Evolutionary conservation across 35 echinoderm and acorn worm genomes (phyloP).

Genomic region (Holothuria glaberrima): DNA sequence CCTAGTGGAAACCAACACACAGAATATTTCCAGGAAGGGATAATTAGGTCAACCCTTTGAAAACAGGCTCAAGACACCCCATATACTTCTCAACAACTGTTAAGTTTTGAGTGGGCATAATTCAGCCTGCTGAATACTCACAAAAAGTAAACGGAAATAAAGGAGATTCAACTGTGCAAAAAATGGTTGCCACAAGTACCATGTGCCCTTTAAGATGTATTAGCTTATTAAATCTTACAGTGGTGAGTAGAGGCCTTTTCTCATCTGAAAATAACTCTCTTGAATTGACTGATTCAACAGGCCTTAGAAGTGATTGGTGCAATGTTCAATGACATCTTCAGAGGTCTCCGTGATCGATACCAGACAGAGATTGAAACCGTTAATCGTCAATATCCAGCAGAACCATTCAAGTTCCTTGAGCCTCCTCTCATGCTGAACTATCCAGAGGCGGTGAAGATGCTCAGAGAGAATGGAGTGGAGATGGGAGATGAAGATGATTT

Average conservation of each 20-base stretch:
- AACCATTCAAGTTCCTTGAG: conserved; percentile 99
- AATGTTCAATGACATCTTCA: conserved; percentile 95
- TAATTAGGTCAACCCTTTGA: no score
- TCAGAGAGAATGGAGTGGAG: conserved; percentile 86
- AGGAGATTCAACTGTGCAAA: no score
- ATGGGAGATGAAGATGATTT: conserved; percentile 95
- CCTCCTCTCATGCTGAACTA: conserved; percentile 88
- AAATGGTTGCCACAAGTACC: no score
- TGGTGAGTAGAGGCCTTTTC: background rate
- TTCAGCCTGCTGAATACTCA: no score
- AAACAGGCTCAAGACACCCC: no score
- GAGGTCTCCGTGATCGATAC: conserved; percentile 77
- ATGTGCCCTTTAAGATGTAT: no score
- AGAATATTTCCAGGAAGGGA: no score
- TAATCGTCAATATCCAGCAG: conserved; percentile 87
- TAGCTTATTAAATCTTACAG: no score
- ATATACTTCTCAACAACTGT: no score
- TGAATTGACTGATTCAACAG: conserved; percentile 27
- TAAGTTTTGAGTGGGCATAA: no score
- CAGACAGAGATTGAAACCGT: conserved; percentile 83
- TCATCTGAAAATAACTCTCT: background rate
- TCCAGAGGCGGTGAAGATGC: conserved; percentile 88
- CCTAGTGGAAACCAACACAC: no score
- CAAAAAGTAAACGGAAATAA: no score
- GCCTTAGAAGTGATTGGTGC: conserved; percentile 88